Percentiles rank a stretch among this genome's conserved stretches.
Conservation (phyloP, 1,140 invertebrate genomes). For the Nebria ingens region DNA sequence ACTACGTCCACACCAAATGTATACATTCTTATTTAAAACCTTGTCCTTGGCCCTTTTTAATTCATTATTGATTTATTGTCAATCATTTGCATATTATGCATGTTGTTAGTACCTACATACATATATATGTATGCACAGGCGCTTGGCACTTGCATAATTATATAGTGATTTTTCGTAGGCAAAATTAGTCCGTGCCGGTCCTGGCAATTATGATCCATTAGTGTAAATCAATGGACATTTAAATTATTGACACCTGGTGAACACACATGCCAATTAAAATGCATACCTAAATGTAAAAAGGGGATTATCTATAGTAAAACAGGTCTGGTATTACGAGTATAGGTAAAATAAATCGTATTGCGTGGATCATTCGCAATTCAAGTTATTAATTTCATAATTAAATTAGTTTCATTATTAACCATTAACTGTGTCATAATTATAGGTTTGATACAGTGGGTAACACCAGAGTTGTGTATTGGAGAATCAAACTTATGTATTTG, state of each 20-base stretch:
- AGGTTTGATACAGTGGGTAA: too few species aligned
- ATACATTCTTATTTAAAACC: too few species aligned
- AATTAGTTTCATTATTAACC: slow-evolving; percentile 5
- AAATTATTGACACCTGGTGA: neutral
- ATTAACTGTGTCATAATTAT: neutral
- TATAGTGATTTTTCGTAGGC: neutral
- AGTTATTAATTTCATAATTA: slow-evolving; percentile 5
- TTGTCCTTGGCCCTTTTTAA: too few species aligned
- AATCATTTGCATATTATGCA: neutral
- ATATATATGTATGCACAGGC: neutral
- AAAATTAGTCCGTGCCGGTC: neutral
- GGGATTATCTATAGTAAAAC: too few species aligned
- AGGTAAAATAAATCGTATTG: neutral
- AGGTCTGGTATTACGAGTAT: neutral
- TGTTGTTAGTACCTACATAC: neutral
- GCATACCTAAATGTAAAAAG: neutral
- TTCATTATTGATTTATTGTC: too few species aligned
- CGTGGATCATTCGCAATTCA: neutral
- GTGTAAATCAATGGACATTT: neutral
- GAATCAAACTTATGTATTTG: too few species aligned
- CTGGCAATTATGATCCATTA: neutral
- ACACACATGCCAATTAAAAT: slow-evolving; percentile 3
- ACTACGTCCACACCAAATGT: too few species aligned
- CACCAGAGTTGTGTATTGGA: too few species aligned
- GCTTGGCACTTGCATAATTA: too few species aligned